Evolutionary conservation across 2,888 invertebrate species (phyloP).

Genomic region (Axea sp.): DNA sequence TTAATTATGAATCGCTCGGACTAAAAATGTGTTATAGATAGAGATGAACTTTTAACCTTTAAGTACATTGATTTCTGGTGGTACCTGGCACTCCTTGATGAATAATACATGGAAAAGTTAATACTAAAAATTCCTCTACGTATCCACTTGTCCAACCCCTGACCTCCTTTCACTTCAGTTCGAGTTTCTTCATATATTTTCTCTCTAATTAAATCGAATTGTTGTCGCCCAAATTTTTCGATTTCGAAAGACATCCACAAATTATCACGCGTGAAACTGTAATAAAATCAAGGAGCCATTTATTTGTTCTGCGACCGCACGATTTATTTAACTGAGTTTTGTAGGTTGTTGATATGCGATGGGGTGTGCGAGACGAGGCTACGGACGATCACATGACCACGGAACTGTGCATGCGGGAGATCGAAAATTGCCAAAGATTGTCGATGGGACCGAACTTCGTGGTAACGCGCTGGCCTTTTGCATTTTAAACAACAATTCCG

Average conservation of each 20-base stretch:
- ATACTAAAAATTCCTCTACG: conserved; percentile 20
- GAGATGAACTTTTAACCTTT: conserved; percentile 45
- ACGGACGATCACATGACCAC: conserved; percentile 99
- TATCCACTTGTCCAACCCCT: conserved; percentile 37
- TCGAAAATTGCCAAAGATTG: conserved; percentile 96
- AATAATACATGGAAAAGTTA: conserved; percentile 53
- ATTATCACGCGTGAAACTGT: no score
- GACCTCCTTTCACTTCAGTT: conserved; percentile 33
- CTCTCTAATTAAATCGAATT: conserved; percentile 22
- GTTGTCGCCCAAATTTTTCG: conserved; percentile 11
- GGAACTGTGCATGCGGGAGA: conserved; percentile 98
- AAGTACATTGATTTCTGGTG: conserved; percentile 49
- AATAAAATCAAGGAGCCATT: no score
- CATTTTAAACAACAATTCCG: no score
- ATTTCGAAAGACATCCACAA: no score
- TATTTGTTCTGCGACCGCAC: background rate
- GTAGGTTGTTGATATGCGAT: conserved; percentile 97
- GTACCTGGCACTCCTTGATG: conserved; percentile 54
- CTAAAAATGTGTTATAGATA: conserved; percentile 33
- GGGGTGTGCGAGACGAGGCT: conserved; percentile 98
- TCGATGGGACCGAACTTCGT: conserved; percentile 99
- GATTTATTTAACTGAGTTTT: conserved; percentile 33
- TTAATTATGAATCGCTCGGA: conserved; percentile 7
- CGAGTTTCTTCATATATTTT: conserved; percentile 1
- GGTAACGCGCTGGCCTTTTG: conserved; percentile 79